Evolutionary conservation across 2,113 vertebrate species (phyloP), one percentile per base, ranked within the genome.

Genomic region (Melospiza georgiana): DNA sequence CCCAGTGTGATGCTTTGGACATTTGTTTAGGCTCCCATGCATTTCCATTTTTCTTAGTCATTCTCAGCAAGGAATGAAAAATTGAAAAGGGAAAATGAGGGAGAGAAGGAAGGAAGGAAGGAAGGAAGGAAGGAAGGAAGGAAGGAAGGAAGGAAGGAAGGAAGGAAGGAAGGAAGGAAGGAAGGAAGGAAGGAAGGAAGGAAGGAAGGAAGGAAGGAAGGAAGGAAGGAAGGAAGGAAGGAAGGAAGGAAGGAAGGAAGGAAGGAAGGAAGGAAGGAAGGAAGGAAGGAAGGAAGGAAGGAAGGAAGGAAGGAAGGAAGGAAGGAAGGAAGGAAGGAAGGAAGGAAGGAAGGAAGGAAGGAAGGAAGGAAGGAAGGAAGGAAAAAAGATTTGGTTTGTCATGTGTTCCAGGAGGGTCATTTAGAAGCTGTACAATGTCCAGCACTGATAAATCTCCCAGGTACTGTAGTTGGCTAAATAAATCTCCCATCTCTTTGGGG

Each of bases 401-500:
- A 15, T 68, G n/a, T 87, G 54, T 78, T 91, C 44, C 57, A 72
- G 41, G 11, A 79, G 74, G 57, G 52, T 96, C 66, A 91, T 58
- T 94, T 93, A 90, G 41, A 33, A 85, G 66, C 66, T 65, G 30
- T 66, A 87, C 52, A 65, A 44, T 72, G 94, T 91, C 84, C 84
- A 93, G 49, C 54, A n/a, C 48, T 93, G 84, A 89, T 87, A 91
- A 93, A 91, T 95, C 62, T 95, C 81, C 65, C 69, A 94, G 68
- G 66, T 82, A 75, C 66, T 94, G 35, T 76, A 85, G 52, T 44
- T 81, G 18, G 39, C 39, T 77, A 52, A 93, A 91, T 82, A 93
- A 92, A 94, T 94, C 80, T 95, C 69, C 35, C 62, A 33, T 31
- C 35, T 94, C 91, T 95, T 95, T 67, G 51, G 90, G 90, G 91